Evolutionary conservation across 2,888 invertebrate species (phyloP), one percentile per base, ranked within the genome.

Genomic region (Euzetes globulus): DNA sequence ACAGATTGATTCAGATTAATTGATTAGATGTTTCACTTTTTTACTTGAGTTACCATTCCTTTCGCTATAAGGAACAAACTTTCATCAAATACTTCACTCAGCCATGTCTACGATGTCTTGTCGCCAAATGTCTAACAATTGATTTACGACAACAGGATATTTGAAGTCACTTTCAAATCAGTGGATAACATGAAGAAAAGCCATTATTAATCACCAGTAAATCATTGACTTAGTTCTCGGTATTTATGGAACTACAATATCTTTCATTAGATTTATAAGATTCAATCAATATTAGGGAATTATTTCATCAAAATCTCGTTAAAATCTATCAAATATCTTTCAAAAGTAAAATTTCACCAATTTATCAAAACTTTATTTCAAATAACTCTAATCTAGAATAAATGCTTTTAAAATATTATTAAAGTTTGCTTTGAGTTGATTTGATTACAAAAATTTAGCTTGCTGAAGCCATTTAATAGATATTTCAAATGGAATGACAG

Each of bases 111-210:
- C 63, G 7, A 63, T 63, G 33, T 63, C 63, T 63, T 63, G 63
- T 27, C 47, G 13, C 63, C 63, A 25, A 25, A 63, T 29, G 63
- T 17, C 29, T 63, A 29, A 63, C 63, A 63, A 29, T 27, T 63
- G 63, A 63, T 63, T 63, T 63, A 63, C 63, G 63, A 63, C 63
- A 29, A 63, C 15, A 63, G 29, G 63, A 63, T 63, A 29, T 63
- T 63, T 17, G 63, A 17, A 22, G 63, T 63, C 63, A 29, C 63
- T 22, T 7, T 63, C 47, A 47, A 47, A 47, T 47, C 47, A 47
- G 47, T 47, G 47, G 33, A 47, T 47, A 47, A 47, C 47, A 47
- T n/a, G 47, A 47, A n/a, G 47, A 33, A 47, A 47, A 47, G 47
- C 47, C 47, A 47, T 47, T 47, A 47, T 47, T 47, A 47, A 47